Percentiles rank a stretch among this genome's conserved stretches.
phyloP scores from a whole-genome alignment of 2,797 vertebrate genomes.

The Amniataba percoides region DNA sequence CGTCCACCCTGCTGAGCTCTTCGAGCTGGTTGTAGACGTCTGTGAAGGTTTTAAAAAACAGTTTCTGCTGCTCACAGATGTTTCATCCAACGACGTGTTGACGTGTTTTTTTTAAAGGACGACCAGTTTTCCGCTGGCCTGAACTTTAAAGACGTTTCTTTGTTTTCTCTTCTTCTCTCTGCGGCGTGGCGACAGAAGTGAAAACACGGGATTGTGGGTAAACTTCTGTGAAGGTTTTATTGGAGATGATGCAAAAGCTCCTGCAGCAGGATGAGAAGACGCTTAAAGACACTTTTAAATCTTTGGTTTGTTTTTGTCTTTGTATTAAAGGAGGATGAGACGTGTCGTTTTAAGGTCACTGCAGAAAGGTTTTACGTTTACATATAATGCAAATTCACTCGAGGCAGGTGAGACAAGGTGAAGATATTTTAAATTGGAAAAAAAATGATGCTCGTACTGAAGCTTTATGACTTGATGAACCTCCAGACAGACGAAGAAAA shows the following conservation, averaged over 20 bases:
- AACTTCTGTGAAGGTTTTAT: neutral
- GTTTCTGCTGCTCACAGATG: no score
- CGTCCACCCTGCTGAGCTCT: neutral
- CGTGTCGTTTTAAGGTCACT: no score
- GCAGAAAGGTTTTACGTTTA: no score
- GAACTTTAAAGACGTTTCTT: constrained; percentile 22
- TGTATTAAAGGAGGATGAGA: neutral
- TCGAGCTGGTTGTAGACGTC: neutral
- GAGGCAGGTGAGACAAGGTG: no score
- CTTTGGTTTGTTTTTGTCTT: neutral
- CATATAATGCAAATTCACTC: no score
- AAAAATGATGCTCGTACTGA: no score
- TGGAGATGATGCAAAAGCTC: constrained; percentile 6
- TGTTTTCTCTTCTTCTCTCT: neutral
- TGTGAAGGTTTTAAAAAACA: neutral
- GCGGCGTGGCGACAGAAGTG: neutral
- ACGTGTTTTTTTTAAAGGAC: constrained; percentile 1
- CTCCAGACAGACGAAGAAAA: no score
- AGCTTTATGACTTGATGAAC: no score
- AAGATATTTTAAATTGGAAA: no score
- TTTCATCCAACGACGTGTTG: neutral
- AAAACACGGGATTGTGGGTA: neutral
- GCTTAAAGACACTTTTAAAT: neutral
- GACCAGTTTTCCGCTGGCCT: constrained; percentile 41
- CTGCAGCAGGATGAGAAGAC: neutral